Conservation (phyloP, 2,888 invertebrate species). For the Pecten maximus region DNA sequence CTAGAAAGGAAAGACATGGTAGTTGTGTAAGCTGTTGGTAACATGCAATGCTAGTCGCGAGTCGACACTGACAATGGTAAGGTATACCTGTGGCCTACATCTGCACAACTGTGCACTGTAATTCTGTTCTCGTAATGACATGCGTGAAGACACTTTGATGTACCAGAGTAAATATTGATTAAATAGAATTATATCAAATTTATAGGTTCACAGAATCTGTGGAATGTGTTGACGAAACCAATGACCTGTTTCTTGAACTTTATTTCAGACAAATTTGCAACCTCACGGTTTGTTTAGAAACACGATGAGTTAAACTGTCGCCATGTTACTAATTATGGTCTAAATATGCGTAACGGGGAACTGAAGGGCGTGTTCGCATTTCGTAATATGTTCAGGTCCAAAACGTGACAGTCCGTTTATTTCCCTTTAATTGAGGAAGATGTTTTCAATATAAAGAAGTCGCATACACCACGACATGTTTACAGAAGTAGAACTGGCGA, state of each 20-base stretch:
- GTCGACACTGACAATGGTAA: not conserved
- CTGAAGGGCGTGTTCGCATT: constrained; percentile 6
- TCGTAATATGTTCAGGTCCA: constrained; percentile 3
- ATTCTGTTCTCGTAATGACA: not conserved
- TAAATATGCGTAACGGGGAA: constrained; percentile 24
- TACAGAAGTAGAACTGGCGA: not conserved
- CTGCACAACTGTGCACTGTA: not conserved
- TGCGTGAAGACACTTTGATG: not conserved
- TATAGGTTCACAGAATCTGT: not conserved
- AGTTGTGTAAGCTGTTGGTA: not conserved
- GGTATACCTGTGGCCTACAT: not conserved
- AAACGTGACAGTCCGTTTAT: constrained; percentile 7
- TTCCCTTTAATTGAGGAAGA: constrained; percentile 21
- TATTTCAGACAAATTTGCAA: not conserved
- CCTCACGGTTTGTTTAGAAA: not conserved
- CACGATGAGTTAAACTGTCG: not conserved
- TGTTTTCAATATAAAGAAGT: not conserved
- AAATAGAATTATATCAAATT: not conserved
- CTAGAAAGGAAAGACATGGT: not conserved
- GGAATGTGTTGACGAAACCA: not conserved
- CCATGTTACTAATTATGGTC: not conserved
- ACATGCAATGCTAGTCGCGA: not conserved
- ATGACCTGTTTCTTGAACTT: not conserved
- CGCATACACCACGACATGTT: not conserved
- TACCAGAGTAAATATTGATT: not conserved